Conservation (phyloP, 2,113 vertebrate genomes). For the Falcunculus frontatus region DNA sequence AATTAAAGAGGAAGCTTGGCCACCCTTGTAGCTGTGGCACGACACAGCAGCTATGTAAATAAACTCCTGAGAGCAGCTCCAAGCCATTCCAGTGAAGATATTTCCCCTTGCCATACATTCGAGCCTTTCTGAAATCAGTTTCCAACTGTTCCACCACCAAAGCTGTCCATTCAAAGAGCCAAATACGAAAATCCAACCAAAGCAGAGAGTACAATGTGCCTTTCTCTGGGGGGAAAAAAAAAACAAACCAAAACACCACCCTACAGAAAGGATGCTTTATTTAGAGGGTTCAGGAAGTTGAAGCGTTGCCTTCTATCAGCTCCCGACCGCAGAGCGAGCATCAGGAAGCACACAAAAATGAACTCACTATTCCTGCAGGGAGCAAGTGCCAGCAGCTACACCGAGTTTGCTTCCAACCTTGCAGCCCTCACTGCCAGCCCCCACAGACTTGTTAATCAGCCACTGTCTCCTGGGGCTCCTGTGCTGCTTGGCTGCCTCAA, state of each 20-base stretch:
- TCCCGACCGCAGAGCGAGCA: constrained; percentile 8
- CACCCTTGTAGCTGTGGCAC: background rate
- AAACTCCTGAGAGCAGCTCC: constrained; percentile 6
- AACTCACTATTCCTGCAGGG: constrained; percentile 19
- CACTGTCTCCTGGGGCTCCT: background rate
- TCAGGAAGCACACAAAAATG: constrained; percentile 54
- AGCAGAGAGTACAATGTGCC: constrained; percentile 33
- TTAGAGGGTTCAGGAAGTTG: constrained; percentile 45
- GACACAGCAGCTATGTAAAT: constrained; percentile 6
- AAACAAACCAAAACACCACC: background rate
- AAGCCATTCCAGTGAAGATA: background rate
- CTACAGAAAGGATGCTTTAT: constrained; percentile 45
- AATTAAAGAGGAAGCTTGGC: background rate
- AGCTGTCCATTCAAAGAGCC: background rate
- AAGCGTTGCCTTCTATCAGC: constrained; percentile 31
- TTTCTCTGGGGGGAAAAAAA: background rate
- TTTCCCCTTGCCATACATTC: background rate
- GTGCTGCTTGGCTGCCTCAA: background rate
- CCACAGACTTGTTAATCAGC: background rate
- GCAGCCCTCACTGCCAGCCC: background rate
- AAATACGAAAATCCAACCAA: background rate
- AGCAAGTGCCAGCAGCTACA: constrained; percentile 25
- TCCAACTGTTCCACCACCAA: background rate
- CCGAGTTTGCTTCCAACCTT: constrained; percentile 12
- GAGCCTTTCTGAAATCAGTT: constrained; percentile 26